Percentiles rank a stretch among this genome's conserved stretches.
Evolutionary conservation across 2,113 vertebrate species (phyloP).

Genomic region (Erythrolamprus reginae): DNA sequence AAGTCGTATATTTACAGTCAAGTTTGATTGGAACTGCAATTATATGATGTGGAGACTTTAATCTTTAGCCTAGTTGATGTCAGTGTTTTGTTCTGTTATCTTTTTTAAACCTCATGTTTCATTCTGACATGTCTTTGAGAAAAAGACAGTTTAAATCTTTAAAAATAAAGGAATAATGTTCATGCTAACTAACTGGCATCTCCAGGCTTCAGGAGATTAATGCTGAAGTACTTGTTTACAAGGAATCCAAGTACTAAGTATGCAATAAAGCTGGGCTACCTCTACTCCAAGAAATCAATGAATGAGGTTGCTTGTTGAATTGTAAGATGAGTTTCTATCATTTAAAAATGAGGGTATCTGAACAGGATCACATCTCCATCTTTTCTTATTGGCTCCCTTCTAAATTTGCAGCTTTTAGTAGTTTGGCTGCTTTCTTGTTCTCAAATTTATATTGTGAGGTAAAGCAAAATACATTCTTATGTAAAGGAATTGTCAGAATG

Average conservation of each 20-base stretch:
- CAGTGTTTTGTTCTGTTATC: background rate
- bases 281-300: background rate
- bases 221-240: background rate
- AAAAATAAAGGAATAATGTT: background rate
- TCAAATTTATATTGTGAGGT: background rate
- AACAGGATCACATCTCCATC: background rate
- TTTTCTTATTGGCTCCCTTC: background rate
- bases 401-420: background rate
- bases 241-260: background rate
- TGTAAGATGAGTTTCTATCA: background rate
- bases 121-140: background rate
- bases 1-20: no score
- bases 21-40: no score
- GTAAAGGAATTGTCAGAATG: background rate
- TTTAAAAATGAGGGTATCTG: background rate
- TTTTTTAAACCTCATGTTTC: background rate
- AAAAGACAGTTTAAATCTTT: background rate
- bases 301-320: background rate
- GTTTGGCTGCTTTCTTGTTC: background rate
- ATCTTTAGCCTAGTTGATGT: background rate
- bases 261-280: background rate
- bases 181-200: background rate
- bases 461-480: background rate
- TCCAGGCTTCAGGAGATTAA: background rate
- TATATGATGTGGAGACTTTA: background rate